phyloP scores from a whole-genome alignment of 2,113 vertebrate species.

The Falco punctatus region DNA sequence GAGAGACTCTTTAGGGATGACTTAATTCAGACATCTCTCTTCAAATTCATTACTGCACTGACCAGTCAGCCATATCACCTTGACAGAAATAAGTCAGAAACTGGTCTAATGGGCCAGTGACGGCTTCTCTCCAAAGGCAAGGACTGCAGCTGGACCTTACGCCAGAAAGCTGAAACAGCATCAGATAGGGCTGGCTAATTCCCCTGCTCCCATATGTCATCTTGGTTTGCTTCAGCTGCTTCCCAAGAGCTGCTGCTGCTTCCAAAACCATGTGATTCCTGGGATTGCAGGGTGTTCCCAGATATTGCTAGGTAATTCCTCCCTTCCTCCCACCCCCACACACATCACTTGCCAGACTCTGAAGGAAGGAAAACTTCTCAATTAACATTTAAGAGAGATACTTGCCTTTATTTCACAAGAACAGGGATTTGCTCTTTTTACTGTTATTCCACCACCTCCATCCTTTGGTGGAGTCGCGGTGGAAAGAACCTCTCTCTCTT shows the following conservation, averaged over 20 bases:
- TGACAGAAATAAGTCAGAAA: neutral
- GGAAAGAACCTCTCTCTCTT: neutral
- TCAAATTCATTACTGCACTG: neutral
- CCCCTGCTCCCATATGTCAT: neutral
- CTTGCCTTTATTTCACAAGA: conserved; percentile 5
- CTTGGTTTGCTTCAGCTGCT: conserved; percentile 13
- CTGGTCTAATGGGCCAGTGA: neutral
- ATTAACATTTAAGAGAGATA: conserved; percentile 18
- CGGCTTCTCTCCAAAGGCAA: neutral
- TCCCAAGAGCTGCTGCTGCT: neutral
- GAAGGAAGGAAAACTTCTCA: conserved; percentile 35
- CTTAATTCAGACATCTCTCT: neutral
- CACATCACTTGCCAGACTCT: conserved; percentile 1
- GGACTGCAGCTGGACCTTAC: neutral
- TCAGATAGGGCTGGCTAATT: neutral
- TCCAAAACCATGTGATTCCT: neutral
- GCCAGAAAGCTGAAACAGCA: neutral
- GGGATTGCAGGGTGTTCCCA: conserved; percentile 21
- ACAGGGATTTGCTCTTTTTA: neutral
- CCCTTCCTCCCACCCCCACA: neutral
- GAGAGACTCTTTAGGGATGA: neutral
- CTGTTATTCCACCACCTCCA: neutral
- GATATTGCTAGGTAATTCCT: conserved; percentile 27
- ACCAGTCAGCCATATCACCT: neutral
- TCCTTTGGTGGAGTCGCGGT: neutral